Evolutionary conservation across 2,113 vertebrate genomes (phyloP).

Genomic region (Scatophagus argus): DNA sequence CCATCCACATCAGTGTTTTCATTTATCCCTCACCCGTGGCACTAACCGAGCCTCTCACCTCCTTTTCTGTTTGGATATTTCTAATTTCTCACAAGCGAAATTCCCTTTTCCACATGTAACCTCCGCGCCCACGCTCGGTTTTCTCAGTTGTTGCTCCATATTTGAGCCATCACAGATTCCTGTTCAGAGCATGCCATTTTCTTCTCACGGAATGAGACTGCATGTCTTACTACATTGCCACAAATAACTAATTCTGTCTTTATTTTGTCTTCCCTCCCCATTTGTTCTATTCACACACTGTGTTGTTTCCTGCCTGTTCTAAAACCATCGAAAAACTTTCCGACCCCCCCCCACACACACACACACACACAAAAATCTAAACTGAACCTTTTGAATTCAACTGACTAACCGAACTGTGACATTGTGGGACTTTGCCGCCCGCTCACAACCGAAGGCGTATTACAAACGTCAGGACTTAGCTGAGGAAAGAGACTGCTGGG

Average conservation of each 20-base stretch:
- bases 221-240: slow-evolving; percentile 89
- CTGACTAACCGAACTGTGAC: slow-evolving; percentile 68
- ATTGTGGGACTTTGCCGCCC: slow-evolving; percentile 56
- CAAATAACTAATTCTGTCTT: slow-evolving; percentile 97
- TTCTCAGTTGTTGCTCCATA: slow-evolving; percentile 44
- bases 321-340: slow-evolving; percentile 82
- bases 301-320: slow-evolving; percentile 87
- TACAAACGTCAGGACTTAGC: slow-evolving; percentile 84
- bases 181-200: slow-evolving; percentile 89
- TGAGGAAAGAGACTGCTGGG: slow-evolving; percentile 86
- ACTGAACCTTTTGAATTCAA: slow-evolving; percentile 72
- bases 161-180: slow-evolving; percentile 85
- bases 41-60: neutral
- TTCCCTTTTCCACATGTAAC: slow-evolving; percentile 21
- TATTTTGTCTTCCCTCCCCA: slow-evolving; percentile 93
- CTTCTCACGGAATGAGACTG: slow-evolving; percentile 87
- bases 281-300: slow-evolving; percentile 86
- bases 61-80: slow-evolving; percentile 40
- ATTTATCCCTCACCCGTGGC: slow-evolving; percentile 9
- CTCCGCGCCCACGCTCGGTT: slow-evolving; percentile 13
- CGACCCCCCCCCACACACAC: slow-evolving; percentile 56
- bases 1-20: slow-evolving; percentile 25
- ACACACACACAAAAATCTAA: slow-evolving; percentile 71
- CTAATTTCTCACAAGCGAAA: slow-evolving; percentile 10
- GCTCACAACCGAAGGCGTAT: slow-evolving; percentile 87